Base-by-base conservation (phyloP, 1,140 invertebrate species). In the Zaprionus kolodkinae region DNA sequence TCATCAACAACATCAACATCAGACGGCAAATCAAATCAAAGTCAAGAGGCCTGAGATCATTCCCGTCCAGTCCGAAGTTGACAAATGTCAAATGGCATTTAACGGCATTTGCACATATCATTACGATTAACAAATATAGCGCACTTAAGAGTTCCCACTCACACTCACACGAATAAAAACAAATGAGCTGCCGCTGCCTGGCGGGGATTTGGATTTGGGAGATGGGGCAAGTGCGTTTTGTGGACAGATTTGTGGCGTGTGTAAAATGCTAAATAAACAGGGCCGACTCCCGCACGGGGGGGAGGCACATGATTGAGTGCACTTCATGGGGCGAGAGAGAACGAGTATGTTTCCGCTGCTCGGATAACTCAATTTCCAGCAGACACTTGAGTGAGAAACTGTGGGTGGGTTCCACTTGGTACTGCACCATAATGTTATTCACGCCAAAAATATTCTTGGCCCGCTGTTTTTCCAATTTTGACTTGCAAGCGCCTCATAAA, bases 61-160 rank as follows among this genome's bases (percentile, higher is more conserved):
- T 21, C 21, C 21, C 21, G 33, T 1, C 33, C 7, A 35, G 63
- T 59, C 61, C 66, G 45, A 50, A 74, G 38, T 68, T 80, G 68
- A 78, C 71, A 76, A 88, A 88, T 84, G 84, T 85, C 85, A 89
- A 88, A 85, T 78, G 76, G 68, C 83, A 82, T 87, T 84, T 84
- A 84, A 73, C 77, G 76, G 61, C 75, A 81, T 86, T 88, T 88
- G 81, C 85, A 89, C 85, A 88, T 89, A 88, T 88, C 81, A 88
- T 88, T 88, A 84, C 77, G 84, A 89, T 89, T 89, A 88, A 81
- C 85, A 81, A 88, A 89, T 87, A 57, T 68, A 35, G 45, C 15
- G 21, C 59, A 57, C 38, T 63, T 11, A 74, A 69, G 66, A 69
- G 72, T 25, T 33, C 25, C 45, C 27, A 35, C 33, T 35, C 33